Evolutionary conservation across 2,888 invertebrate genomes (phyloP).

Genomic region (Phengaris alcon): DNA sequence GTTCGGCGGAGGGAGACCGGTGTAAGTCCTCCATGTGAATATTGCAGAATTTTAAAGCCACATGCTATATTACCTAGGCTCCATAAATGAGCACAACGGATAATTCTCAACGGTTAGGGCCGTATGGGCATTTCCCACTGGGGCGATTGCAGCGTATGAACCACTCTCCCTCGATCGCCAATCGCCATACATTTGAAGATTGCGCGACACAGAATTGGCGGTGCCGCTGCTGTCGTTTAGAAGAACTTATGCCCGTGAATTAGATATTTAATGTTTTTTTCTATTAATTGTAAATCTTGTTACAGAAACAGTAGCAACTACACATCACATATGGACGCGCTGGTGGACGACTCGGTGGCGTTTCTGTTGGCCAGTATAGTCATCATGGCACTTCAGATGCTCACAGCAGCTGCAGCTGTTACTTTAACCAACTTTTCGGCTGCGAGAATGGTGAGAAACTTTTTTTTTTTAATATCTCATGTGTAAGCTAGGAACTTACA

Average conservation of each 20-base stretch:
- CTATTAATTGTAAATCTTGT: not conserved
- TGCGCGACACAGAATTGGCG: slow-evolving; percentile 40
- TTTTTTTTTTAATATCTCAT: no score
- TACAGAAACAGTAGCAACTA: slow-evolving; percentile 62
- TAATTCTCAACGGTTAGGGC: no score
- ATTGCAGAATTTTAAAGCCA: not conserved
- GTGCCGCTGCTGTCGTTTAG: no score
- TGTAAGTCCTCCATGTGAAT: slow-evolving; percentile 60
- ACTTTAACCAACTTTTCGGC: slow-evolving; percentile 78
- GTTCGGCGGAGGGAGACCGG: slow-evolving; percentile 74
- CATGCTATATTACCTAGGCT: no score
- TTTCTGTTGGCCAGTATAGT: slow-evolving; percentile 72
- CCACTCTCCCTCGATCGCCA: no score
- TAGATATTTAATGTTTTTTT: not conserved
- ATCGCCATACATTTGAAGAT: not conserved
- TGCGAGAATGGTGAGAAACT: slow-evolving; percentile 58
- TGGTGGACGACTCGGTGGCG: slow-evolving; percentile 75
- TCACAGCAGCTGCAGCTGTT: slow-evolving; percentile 74
- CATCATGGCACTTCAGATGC: slow-evolving; percentile 71
- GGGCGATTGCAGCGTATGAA: no score
- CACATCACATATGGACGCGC: slow-evolving; percentile 72
- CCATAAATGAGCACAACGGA: no score
- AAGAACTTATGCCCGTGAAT: no score
- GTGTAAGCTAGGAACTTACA: no score
- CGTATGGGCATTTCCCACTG: no score